Evolutionary conservation across 1,140 invertebrate species (phyloP), one percentile per base, ranked within the genome.

Genomic region (Ooceraea biroi): DNA sequence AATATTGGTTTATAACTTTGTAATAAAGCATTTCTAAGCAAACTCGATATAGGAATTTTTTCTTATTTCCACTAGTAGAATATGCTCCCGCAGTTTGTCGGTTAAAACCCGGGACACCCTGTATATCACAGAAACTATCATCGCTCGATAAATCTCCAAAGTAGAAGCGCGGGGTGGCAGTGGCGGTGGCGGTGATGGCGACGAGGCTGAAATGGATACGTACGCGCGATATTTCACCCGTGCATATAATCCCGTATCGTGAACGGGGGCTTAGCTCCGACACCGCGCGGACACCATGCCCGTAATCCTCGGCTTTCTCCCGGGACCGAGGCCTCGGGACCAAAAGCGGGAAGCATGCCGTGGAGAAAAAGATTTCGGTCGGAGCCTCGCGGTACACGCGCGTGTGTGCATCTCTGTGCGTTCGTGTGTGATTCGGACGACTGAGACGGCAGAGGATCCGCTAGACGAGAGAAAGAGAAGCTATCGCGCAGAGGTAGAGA

Each of bases 191-290:
- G 14, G 4, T 22, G 82, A 57, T 44, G 60, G 74, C 66, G 58
- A 82, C 71, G 60, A 85, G 61, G 48, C 69, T 84, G 85, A 88
- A 89, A 89, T 30, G 88, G 85, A 89, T 85, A 89, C 61, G 65
- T 77, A 25, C 85, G 85, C 87, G 88, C 88, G 90, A 92, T 93
- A 93, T 92, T 92, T 92, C 92, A 91, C 88, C 82, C 90, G 86
- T 69, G 84, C 84, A 85, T 85, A 88, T 92, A 93, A 93, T 93
- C 91, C 90, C 86, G 82, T 93, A 93, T 93, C 92, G 92, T 90
- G 90, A 86, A 82, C 82, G 63, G 83, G 57, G 83, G 90, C 90
- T 93, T 93, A 93, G 77, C 87, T 87, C 90, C 88, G 91, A 92
- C 91, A 92, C 89, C 88, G 87, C 88, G 87, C 84, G 88, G 84